Evolutionary conservation across 2,888 invertebrate genomes (phyloP).

Genomic region (Sussaba pulchella): DNA sequence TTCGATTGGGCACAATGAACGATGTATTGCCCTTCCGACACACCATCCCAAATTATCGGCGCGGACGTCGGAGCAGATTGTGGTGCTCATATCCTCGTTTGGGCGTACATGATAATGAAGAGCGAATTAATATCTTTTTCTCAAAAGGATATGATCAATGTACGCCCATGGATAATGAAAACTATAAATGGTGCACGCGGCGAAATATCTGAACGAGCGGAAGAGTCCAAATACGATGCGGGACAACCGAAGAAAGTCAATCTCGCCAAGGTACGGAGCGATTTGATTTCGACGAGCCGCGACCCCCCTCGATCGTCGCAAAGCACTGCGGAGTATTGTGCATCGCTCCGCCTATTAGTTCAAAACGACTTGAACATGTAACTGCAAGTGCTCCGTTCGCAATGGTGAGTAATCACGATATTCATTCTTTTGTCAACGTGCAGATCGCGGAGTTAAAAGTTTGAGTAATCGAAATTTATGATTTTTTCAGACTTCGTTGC

Average conservation of each 20-base stretch:
- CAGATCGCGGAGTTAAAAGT: no score
- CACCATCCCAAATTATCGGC: background rate
- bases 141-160: constrained; percentile 10
- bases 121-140: background rate
- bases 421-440: no score
- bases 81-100: constrained; percentile 18
- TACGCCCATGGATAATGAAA: constrained; percentile 19
- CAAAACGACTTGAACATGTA: no score
- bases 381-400: no score
- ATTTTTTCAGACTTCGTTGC: no score
- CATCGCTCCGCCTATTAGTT: no score
- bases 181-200: constrained; percentile 11
- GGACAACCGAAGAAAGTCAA: constrained; percentile 18
- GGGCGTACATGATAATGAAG: constrained; percentile 15
- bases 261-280: constrained; percentile 8
- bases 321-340: no score
- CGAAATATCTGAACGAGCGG: background rate
- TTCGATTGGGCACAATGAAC: constrained; percentile 36
- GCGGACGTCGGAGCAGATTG: constrained; percentile 18
- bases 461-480: no score
- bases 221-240: background rate
- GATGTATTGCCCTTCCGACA: constrained; percentile 14
- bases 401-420: no score
- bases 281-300: no score
- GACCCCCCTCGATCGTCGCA: no score